Base-by-base conservation (phyloP, 2,888 invertebrate genomes). In the Leptodirus hochenwartii region DNA sequence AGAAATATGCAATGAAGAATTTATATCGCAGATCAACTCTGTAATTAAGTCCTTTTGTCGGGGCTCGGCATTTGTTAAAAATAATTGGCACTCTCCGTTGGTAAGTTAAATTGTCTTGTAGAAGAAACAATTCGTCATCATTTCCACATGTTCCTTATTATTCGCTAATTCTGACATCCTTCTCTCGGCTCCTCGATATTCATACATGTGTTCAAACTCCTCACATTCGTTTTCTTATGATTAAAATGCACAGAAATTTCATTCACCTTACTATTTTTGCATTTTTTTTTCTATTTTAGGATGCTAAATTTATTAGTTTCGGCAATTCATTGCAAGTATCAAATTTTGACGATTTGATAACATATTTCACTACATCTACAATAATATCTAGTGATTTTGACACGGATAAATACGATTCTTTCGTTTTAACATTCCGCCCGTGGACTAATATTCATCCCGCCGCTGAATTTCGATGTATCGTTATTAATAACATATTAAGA, bases 391-490 rank as follows among this genome's bases (percentile, higher is more conserved):
- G 45, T 29, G 53, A 53, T 39, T 51, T 53, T 34, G 36, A 39
- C 22, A 42, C 33, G 26, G 35, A 40, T 8, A 46, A 47, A 32
- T 45, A 41, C 13, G 34, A 46, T 29, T 39, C 41, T 9, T 50
- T 47, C 36, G 50, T 46, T 37, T 39, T 54, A 33, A 48, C 46
- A 3, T 36, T 54, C 23, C 47, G 44, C 33, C 48, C 49, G 29
- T 54, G 51, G 51, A 43, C 46, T 27, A 49, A 44, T 37, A 52
- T 53, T 22, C 53, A 54, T 40, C 54, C 54, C 23, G 54, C 54
- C 20, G 44, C 49, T 14, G 54, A 54, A 39, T 53, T 53, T 38
- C 40, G 54, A 10, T 52, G 53, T 37, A 51, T 54, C 37, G 49
- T 54, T 14, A 40, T 53, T 5, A 50, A 51, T 36, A 50, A 50